phyloP scores from a whole-genome alignment of 2,113 vertebrate species.

The Aptenodytes patagonicus region DNA sequence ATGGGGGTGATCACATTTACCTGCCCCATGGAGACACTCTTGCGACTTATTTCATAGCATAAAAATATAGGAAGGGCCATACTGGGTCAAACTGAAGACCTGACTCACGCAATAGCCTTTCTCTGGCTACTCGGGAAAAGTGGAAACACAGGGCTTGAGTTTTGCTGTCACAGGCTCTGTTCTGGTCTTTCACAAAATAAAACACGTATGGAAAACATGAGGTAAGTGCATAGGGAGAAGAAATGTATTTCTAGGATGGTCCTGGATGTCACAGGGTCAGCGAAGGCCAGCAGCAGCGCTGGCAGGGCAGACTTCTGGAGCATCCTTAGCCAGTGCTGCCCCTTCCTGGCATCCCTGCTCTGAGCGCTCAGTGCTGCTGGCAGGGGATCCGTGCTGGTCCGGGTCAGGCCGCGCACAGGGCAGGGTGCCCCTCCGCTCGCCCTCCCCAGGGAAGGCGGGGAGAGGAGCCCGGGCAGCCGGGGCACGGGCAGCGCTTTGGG shows the following conservation, averaged over 20 bases:
- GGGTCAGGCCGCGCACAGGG: not conserved
- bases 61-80: not conserved
- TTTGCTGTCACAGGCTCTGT: not conserved
- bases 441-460: not conserved
- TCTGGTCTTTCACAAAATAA: not conserved
- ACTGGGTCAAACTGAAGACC: not conserved
- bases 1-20: not conserved
- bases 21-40: not conserved
- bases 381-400: not conserved
- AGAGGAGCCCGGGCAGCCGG: not conserved
- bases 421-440: not conserved
- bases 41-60: not conserved
- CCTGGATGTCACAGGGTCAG: not conserved
- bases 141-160: accelerated
- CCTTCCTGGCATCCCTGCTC: not conserved
- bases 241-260: not conserved
- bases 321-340: not conserved
- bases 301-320: not conserved
- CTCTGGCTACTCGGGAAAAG: not conserved
- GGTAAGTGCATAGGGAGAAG: not conserved
- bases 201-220: not conserved
- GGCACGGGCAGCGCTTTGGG: not conserved
- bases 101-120: not conserved
- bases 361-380: not conserved
- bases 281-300: not conserved